Evolutionary conservation across 1,140 invertebrate genomes (phyloP), one percentile per base, ranked within the genome.

Genomic region (Grapholita molesta): DNA sequence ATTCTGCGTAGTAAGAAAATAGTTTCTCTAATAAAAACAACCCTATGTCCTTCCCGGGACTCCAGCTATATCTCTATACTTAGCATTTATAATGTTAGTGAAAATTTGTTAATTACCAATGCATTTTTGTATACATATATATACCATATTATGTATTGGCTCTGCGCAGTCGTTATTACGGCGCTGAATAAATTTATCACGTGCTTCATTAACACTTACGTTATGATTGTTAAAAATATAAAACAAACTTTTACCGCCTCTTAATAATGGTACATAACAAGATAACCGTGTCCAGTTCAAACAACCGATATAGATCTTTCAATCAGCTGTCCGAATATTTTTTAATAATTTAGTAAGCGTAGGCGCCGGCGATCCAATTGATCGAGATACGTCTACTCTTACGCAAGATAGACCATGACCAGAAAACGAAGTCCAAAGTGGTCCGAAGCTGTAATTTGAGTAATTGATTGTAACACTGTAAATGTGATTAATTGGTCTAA

Each of bases 241-340:
- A 38, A 38, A 38, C 33, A 35, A 15, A 38, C 35, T 4, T 38
- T 38, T 38, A 38, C 35, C 35, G 35, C 35, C 35, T 38, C 53
- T 57, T 12, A 61, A 61, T 7, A 61, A 61, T 61, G 24, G n/a
- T 21, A n/a, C 55, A 61, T 30, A 61, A 32, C 53, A 12, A 15
- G 33, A 24, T 32, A 33, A 11, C 28, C 64, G 18, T 21, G 25
- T 25, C 33, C 64, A 30, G 55, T 61, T 61, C 55, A 61, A 61
- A 35, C 32, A 64, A 33, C 66, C 24, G 74, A 77, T 75, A 78
- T 52, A 35, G 74, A 77, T 79, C 79, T 71, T 73, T 77, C 73
- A 77, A 82, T 79, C 77, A 76, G 61, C 71, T 78, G 76, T 80
- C 75, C 64, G 55, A 69, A 33, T 69, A 64, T 12, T 23, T 38